Evolutionary conservation across 2,888 invertebrate genomes (phyloP).

Genomic region (Zeuzera pyrina): DNA sequence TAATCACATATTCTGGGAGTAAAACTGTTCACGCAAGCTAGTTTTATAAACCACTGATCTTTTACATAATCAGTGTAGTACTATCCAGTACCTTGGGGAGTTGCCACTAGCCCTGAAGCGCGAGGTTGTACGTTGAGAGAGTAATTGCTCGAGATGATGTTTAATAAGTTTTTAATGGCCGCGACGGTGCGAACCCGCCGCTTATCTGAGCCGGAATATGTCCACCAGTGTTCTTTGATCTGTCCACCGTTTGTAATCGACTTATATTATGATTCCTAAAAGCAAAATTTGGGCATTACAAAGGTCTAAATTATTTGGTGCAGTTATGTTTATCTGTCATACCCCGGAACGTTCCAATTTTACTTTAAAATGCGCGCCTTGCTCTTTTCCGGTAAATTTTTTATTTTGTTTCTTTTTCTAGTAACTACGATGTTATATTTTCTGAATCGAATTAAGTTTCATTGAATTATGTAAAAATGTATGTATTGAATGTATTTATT

Average conservation of each 20-base stretch:
- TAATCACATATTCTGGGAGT: no score
- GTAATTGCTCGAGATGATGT: slow-evolving; percentile 78
- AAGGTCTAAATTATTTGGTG: slow-evolving; percentile 19
- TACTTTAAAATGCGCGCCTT: slow-evolving; percentile 38
- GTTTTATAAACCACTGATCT: no score
- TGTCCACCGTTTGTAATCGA: no score
- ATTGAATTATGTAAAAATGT: no score
- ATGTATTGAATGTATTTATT: no score
- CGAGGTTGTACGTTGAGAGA: slow-evolving; percentile 23
- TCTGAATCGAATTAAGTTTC: no score
- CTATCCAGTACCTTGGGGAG: not conserved
- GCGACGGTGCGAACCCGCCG: slow-evolving; percentile 51
- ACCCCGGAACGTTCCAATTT: slow-evolving; percentile 33
- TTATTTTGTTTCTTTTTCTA: no score
- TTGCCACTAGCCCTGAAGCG: not conserved
- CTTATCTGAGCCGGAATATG: slow-evolving; percentile 50
- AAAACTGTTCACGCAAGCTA: no score
- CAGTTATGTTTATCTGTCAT: slow-evolving; percentile 27
- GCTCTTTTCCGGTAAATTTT: slow-evolving; percentile 16
- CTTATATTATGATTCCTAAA: no score
- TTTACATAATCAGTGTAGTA: not conserved
- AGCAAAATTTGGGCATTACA: no score
- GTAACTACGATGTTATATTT: no score
- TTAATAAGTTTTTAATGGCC: slow-evolving; percentile 80
- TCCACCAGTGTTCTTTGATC: slow-evolving; percentile 23